Evolutionary conservation across 2,113 vertebrate species (phyloP).

Genomic region (Prionailurus bengalensis): DNA sequence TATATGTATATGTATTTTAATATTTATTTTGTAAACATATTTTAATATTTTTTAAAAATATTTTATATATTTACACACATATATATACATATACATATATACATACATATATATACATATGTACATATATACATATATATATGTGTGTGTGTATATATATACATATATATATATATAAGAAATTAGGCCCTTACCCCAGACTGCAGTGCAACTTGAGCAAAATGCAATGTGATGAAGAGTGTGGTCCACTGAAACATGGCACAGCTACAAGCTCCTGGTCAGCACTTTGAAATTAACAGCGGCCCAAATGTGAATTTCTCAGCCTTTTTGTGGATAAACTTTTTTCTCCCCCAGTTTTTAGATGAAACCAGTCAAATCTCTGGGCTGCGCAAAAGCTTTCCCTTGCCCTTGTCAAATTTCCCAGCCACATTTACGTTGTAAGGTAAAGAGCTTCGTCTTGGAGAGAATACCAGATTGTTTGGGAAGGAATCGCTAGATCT

Average conservation of each 20-base stretch:
- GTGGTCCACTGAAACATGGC: neutral
- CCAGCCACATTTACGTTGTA: neutral
- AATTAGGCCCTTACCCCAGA: neutral
- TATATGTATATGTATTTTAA: too few species aligned
- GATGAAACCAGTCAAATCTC: neutral
- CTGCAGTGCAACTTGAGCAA: neutral
- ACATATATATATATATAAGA: neutral
- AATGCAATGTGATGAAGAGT: neutral
- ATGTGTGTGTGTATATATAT: too few species aligned
- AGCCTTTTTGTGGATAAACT: neutral
- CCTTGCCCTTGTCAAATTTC: neutral
- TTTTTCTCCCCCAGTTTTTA: neutral
- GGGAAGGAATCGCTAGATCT: neutral
- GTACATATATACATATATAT: too few species aligned
- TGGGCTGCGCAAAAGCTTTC: slow-evolving; percentile 3
- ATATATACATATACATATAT: too few species aligned
- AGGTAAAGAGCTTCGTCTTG: neutral
- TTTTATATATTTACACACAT: too few species aligned
- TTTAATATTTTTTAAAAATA: too few species aligned
- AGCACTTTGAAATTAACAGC: neutral
- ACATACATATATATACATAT: too few species aligned
- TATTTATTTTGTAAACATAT: too few species aligned
- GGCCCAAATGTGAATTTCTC: neutral
- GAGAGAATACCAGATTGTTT: neutral
- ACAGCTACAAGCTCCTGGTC: neutral